Base-by-base conservation (phyloP, 2,797 vertebrate species). In the Labeo calbasu region DNA sequence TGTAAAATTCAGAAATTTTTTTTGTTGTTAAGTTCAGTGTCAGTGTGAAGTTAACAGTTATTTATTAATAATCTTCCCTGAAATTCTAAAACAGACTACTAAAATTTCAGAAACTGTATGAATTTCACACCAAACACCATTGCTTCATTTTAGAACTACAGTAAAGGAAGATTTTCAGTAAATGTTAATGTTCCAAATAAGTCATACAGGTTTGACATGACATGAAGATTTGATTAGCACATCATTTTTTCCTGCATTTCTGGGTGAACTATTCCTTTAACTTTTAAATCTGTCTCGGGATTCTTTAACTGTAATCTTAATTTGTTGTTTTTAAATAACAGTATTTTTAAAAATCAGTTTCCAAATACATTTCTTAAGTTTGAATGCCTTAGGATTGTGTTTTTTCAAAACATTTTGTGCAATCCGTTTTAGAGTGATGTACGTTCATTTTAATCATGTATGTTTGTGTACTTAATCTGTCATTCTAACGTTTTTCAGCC, bases 341-440 rank as follows among this genome's bases (percentile, higher is more conserved):
- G 59, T 76, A 66, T 82, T 82, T 81, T 51, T n/a, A 12, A n/a
- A 57, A 73, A n/a, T 8, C 9, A 23, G 43, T 65, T 51, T 82
- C 32, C 61, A 83, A 83, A 76, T 46, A 46, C n/a, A 83, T 55
- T 53, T 43, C 46, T 66, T 68, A 66, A 55, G 12, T 73, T 65
- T 82, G 9, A 53, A 65, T 82, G 80, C 53, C 43, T 40, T 51
- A n/a, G 68, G 40, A 23, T 82, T 81, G 25, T 73, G 17, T 72
- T 72, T 79, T 14, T 12, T 53, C 9, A 81, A 81, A 36, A 43
- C 36, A 68, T 83, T 25, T 5, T 55, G 15, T 55, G 63, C 72
- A 77, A 57, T 77, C 77, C 25, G n/a, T 65, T 57, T 57, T 11
- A 17, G 51, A 51, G 19, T 63, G 17, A 50, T 51, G 25, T 15